These are phyloP conservation scores for Natator depressus DNA, from an alignment of 2,113 vertebrate genomes.

Conservation along the genomic window DNA sequence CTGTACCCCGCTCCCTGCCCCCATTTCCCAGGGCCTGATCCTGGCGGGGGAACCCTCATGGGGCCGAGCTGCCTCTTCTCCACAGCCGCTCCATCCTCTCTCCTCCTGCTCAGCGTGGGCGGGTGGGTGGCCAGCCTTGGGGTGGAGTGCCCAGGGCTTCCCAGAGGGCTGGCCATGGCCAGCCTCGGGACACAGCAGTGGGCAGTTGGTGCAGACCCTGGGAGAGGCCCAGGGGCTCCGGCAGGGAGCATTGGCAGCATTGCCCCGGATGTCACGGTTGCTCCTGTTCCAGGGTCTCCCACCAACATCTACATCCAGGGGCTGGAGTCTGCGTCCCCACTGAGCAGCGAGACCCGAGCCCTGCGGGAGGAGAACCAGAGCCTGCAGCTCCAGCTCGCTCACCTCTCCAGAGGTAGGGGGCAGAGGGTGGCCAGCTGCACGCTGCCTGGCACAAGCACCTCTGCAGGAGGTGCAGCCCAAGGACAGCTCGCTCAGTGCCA, in stretches of 20 bases:
- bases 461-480: background rate
- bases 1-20: background rate
- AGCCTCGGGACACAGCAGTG: background rate
- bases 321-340: conserved; percentile 80
- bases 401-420: conserved; percentile 79
- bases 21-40: background rate
- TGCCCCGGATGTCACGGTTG: background rate
- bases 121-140: background rate
- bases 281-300: conserved; percentile 75
- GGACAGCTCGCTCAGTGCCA: background rate
- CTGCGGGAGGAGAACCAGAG: conserved; percentile 77
- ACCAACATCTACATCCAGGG: conserved; percentile 82
- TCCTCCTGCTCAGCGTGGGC: background rate
- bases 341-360: conserved; percentile 80
- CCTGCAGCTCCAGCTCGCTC: conserved; percentile 80
- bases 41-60: background rate
- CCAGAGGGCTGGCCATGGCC: too few relatives aligned
- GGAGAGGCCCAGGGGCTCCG: background rate
- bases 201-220: background rate
- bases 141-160: background rate
- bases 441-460: background rate
- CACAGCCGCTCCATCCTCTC: background rate
- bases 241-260: background rate
- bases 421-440: background rate
- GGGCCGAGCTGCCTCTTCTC: background rate